Base-by-base conservation (phyloP, 1,140 invertebrate genomes). In the Danaus plexippus region DNA sequence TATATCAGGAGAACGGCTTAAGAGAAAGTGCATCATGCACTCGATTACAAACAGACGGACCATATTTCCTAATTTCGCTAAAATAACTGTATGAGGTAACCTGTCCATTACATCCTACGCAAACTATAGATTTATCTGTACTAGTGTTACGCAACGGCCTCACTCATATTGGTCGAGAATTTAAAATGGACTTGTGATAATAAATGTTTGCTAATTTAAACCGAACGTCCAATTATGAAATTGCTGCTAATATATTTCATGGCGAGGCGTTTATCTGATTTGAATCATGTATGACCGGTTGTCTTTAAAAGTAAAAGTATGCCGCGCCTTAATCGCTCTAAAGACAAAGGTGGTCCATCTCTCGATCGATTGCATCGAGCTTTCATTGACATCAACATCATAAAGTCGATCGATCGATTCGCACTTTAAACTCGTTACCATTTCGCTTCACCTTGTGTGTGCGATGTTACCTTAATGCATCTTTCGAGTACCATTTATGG, bases 281-380 rank as follows among this genome's bases (percentile, higher is more conserved):
- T 32, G 22, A 32, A 32, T 32, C 22, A 50, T 32, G 22, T 11
- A 18, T 52, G 18, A 58, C 42, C 54, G 56, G 55, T 58, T 32
- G 55, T 32, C 22, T 32, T 32, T 32, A 32, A 51, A 64, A 64
- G 63, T 64, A 64, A 64, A 64, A 64, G 63, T 61, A 44, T 45
- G 45, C 18, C 53, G 22, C 55, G 18, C 58, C 48, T 55, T 11
- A 32, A 12, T 45, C 1, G 22, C 46, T 13, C 44, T 66, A 61
- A 52, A 67, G 56, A 67, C 57, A 64, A 68, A 65, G 62, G 62
- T 67, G 59, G 54, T 40, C 44, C 47, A 54, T 64, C 58, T 61
- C 44, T 54, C 52, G 53, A 49, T 62, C 41, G 48, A 58, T 65
- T 64, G 55, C 63, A 43, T 61, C 60, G 54, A 45, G 42, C 9